Conservation (phyloP, 2,113 vertebrate genomes). For the Naja naja region DNA sequence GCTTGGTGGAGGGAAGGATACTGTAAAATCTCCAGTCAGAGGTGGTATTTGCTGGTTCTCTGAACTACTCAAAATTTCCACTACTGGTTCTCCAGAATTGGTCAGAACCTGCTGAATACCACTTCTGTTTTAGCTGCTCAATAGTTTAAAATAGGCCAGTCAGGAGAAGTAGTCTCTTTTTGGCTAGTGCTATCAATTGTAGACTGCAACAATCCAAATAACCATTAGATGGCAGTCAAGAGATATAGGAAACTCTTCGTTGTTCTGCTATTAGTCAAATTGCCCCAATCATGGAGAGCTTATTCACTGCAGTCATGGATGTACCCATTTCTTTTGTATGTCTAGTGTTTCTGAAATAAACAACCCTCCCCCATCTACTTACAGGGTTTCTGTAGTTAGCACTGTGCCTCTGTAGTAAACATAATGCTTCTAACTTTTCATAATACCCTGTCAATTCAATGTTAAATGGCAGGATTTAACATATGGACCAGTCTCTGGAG, state of each 20-base stretch:
- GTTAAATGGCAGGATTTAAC: constrained; percentile 46
- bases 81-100: too few relatives aligned
- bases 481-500: constrained; percentile 57
- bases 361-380: constrained; percentile 7
- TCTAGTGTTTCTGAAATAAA: not conserved
- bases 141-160: too few relatives aligned
- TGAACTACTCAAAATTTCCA: too few relatives aligned
- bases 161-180: not conserved
- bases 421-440: constrained; percentile 40
- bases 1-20: too few relatives aligned
- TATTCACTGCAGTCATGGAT: not conserved
- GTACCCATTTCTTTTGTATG: not conserved
- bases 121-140: not conserved
- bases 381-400: not conserved
- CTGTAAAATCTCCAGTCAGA: too few relatives aligned
- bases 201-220: not conserved
- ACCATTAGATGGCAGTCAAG: not conserved
- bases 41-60: too few relatives aligned
- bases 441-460: constrained; percentile 37
- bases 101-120: too few relatives aligned
- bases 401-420: not conserved
- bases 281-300: not conserved
- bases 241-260: not conserved
- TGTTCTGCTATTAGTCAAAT: not conserved
- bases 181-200: not conserved